Evolutionary conservation across 2,113 vertebrate species (phyloP), one percentile per base, ranked within the genome.

Genomic region (Centropristis striata): DNA sequence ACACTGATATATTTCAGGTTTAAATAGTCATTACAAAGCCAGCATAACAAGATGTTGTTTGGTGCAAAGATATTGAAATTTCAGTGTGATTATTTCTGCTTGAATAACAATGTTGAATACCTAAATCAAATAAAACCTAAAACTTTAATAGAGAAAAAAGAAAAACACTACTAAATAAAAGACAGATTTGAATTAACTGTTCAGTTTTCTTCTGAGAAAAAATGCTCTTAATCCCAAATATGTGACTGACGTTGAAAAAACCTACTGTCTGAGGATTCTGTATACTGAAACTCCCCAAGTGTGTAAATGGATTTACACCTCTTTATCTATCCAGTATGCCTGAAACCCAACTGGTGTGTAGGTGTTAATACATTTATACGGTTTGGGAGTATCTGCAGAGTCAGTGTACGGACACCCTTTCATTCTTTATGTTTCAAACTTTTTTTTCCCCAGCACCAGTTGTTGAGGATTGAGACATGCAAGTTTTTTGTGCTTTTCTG

Each of bases 401-500:
- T 81, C 67, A 72, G 32, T 5, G 3, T 42, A 23, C 15, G 2
- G 59, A 32, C 44, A 66, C 51, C 15, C 41, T 67, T 68, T n/a
- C 54, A 64, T 47, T 78, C 25, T 81, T 50, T 8, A 60, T 69
- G 68, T 20, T 53, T 59, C 70, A 18, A 47, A 71, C 46, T 41
- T 36, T 8, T 27, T 59, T 54, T 32, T 32, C 6, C 6, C 6
- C 44, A 21, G 42, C 28, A 25, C 44, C 20, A 37, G 20, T 47
- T 57, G 28, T 60, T 49, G 14, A 32, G 44, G 37, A 60, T 20
- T 59, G 16, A 59, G 39, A 50, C 5, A 12, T 42, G 39, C 20
- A 14, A 4, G 37, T 1, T 23, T 64, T 12, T 28, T 37, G 32
- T 64, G 28, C 6, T 74, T 73, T 44, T 58, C 9, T 23, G 5